Conservation (phyloP, 1,140 invertebrate species). For the Drosophila navojoa region DNA sequence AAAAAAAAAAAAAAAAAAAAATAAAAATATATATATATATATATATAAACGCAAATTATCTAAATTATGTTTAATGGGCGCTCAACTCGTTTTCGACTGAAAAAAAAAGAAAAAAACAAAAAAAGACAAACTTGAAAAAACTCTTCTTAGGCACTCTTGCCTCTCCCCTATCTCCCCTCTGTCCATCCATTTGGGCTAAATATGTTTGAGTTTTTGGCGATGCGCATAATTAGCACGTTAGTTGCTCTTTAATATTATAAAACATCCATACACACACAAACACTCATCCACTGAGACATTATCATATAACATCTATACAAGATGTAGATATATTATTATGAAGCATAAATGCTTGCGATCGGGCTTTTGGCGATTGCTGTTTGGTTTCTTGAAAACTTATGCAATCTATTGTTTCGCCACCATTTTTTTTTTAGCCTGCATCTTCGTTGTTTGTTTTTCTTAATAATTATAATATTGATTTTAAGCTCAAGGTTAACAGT, state of each 20-base stretch:
- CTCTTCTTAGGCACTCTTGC: neutral
- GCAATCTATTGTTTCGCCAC: slow-evolving; percentile 38
- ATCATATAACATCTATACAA: no score
- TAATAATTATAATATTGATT: slow-evolving; percentile 46
- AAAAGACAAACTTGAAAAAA: neutral
- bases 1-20: slow-evolving; percentile 37
- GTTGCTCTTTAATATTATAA: slow-evolving; percentile 50
- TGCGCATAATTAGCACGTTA: slow-evolving; percentile 55
- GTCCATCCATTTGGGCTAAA: neutral
- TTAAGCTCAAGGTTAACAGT: slow-evolving; percentile 40
- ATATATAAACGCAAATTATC: slow-evolving; percentile 47
- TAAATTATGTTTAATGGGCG: no score
- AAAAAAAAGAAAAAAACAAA: slow-evolving; percentile 1
- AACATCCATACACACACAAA: slow-evolving; percentile 2
- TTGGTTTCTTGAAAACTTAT: slow-evolving; percentile 24
- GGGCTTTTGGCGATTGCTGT: slow-evolving; percentile 6
- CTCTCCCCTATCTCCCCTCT: no score
- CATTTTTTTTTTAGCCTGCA: no score
- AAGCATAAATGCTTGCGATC: no score
- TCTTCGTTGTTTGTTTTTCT: slow-evolving; percentile 1
- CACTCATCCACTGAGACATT: neutral
- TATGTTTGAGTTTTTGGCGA: slow-evolving; percentile 32
- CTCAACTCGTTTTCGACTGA: slow-evolving; percentile 22
- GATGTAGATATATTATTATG: neutral
- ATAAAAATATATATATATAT: neutral